Evolutionary conservation across 2,888 invertebrate species (phyloP), one percentile per base, ranked within the genome.

Genomic region (Nomada goodeniana): DNA sequence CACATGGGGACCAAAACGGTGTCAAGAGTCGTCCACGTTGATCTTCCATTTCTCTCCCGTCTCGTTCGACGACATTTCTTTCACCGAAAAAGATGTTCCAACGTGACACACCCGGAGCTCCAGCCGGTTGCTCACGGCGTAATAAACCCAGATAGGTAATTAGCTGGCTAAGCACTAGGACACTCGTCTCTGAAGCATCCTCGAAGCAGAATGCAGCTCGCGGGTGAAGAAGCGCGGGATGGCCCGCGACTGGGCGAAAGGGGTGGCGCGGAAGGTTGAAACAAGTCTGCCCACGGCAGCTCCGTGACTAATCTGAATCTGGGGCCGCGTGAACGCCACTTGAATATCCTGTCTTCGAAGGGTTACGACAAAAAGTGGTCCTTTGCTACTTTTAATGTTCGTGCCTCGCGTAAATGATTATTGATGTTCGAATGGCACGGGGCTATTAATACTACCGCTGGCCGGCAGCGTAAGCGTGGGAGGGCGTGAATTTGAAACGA

Each of bases 261-360:
- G n/a, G 44, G 18, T 15, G 50, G 23, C 50, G 20, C 15, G 10
- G 10, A 23, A 29, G 20, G 29, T 53, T 65, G 60, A 60, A 82
- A 75, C 63, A 67, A 61, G 75, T 36, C 70, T 79, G 75, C 78
- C 77, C 70, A 65, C 63, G 76, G 78, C 74, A 71, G 42, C n/a
- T 69, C 63, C 83, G 86, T 86, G 86, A 87, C 85, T 87, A 87
- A 86, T 87, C 87, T 87, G 78, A 63, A 86, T 84, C 88, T 81
- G 65, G 23, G 55, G 69, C 53, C 23, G 64, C 29, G 67, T 44
- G 79, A 84, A 86, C 63, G 61, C 76, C 86, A 80, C 86, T 86
- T 76, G 60, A 77, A 75, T 84, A 77, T 75, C 57, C 60, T 71
- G 80, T 74, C 53, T 68, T 69, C 60, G 26, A 44, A 69, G 65